Evolutionary conservation across 2,888 invertebrate genomes (phyloP), one percentile per base, ranked within the genome.

Genomic region (Serrognathus titanus): DNA sequence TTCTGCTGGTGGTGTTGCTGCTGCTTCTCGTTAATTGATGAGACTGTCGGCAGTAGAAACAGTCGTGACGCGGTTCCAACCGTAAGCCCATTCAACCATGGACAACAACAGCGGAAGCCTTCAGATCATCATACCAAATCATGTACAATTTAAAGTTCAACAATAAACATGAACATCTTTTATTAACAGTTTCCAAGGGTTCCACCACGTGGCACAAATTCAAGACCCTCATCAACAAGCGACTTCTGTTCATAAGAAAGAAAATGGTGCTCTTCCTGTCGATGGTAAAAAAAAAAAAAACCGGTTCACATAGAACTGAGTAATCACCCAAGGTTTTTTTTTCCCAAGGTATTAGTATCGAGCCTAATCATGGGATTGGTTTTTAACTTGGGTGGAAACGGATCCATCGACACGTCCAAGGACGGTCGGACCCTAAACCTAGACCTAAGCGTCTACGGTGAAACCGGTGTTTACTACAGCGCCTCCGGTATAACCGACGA

Each of bases 361-460:
- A 45, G n/a, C 6, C 20, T 45, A 13, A 40, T 40, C 13, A 2
- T 40, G 7, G 40, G 6, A 1, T 37, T 58, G n/a, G 46, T 53
- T 8, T 47, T 53, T 20, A 9, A 31, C 9, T 47, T 58, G 43
- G 50, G 51, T 6, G 45, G 49, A 1, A 40, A 35, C 12, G 53
- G 48, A 4, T 49, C 40, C 20, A 40, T 31, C 7, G 48, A 54
- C n/a, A 41, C 49, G 3, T 45, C 53, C 9, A 50, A 51, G 41
- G 58, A 58, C 20, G 58, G 58, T 3, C 51, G 24, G 10, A 58
- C 24, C 10, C 39, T 58, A 10, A 31, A 37, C 11, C 9, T 58
- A 39, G 24, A 48, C 12, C 20, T 58, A 11, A 12, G n/a, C n/a
- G 16, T 45, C 2, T 58, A 58, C 20, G 58, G 54, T 24, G 39